Conservation (phyloP, 2,888 invertebrate species). For the Macrosiphum euphorbiae region DNA sequence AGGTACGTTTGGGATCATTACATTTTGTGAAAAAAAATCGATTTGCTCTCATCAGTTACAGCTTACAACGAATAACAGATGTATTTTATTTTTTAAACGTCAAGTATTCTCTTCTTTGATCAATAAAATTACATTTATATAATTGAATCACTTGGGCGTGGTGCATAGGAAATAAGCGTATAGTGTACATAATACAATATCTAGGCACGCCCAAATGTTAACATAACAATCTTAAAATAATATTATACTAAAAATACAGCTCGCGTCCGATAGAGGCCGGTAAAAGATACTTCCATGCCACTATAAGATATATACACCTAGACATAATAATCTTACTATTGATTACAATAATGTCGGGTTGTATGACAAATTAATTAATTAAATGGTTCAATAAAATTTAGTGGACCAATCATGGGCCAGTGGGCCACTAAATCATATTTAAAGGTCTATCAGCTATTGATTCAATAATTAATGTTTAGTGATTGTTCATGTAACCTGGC, state of each 20-base stretch:
- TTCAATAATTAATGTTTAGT: too few relatives aligned
- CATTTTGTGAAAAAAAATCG: background rate
- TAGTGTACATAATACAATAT: background rate
- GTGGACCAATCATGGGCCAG: too few relatives aligned
- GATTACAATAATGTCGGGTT: background rate
- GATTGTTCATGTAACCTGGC: too few relatives aligned
- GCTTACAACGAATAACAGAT: background rate
- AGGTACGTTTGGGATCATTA: background rate
- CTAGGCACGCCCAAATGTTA: constrained; percentile 18
- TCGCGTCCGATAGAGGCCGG: background rate
- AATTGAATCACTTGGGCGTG: constrained; percentile 26
- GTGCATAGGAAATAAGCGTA: background rate
- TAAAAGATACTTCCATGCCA: background rate
- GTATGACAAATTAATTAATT: too few relatives aligned
- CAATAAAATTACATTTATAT: constrained; percentile 25
- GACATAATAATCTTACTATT: background rate
- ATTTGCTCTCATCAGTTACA: background rate
- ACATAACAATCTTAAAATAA: background rate
- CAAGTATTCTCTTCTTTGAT: background rate
- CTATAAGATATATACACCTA: background rate
- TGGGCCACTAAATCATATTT: too few relatives aligned
- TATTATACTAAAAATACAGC: background rate
- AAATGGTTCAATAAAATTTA: too few relatives aligned
- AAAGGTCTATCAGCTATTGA: too few relatives aligned
- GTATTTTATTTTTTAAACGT: background rate